Base-by-base conservation (phyloP, 2,888 invertebrate genomes). In the Tridacna crocea region DNA sequence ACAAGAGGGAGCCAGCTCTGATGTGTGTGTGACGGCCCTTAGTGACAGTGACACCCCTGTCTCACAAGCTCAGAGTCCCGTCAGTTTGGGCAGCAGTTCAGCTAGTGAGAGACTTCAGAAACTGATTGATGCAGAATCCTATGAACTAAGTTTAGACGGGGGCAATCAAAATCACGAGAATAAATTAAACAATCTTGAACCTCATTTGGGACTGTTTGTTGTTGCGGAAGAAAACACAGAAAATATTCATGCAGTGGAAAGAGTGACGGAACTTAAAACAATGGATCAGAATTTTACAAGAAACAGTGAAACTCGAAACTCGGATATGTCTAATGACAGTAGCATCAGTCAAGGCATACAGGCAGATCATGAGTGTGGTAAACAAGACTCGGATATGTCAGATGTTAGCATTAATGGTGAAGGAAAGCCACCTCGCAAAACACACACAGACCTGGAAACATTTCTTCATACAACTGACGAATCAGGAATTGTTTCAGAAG, bases 401-500 rank as follows among this genome's bases (percentile, higher is more conserved):
- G 85, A 87, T 75, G 65, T 83, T 15, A 88, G 88, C 82, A 70
- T 77, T 47, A 72, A 73, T 15, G 77, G 83, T 75, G 88, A 85
- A 47, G 84, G 80, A 22, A 70, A 75, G n/a, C 63, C 82, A 46
- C 84, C 86, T 17, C 82, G 74, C 19, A 88, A 80, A 79, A 86
- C 82, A 72, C 77, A 79, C 19, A 63, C 60, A 22, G 82, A 83
- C 75, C 72, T 85, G 15, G 83, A 81, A 79, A 68, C 70, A 72
- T 85, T 77, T 72, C 60, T 85, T 4, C 75, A 82, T 24, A 77
- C 74, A 19, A 87, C 83, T 19, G 84, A 84, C 51, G 89, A 89
- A 58, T 89, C 89, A n/a, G 89, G 89, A 13, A 88, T 89, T 61
- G 84, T 88, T 24, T 89, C 89, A 0, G 89, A 89, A 76, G 83